These are phyloP conservation scores for Nothocercus nigrocapillus DNA, from an alignment of 2,113 vertebrate genomes.

Conservation along the genomic window DNA sequence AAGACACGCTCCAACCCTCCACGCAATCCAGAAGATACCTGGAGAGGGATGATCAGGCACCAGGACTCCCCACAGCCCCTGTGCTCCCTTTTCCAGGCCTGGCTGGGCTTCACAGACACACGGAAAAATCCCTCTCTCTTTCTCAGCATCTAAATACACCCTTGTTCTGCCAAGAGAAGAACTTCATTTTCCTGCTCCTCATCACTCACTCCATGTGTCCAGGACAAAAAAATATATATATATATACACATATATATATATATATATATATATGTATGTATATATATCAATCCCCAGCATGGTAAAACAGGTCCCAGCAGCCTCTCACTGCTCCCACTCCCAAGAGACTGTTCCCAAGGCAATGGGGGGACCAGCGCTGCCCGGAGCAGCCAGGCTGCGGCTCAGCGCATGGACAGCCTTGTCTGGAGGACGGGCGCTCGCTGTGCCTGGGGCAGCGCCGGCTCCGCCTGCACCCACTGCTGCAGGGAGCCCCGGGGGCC, in stretches of 20 bases:
- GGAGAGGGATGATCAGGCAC: rapidly evolving
- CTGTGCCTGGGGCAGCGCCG: too few relatives aligned
- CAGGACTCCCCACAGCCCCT: not conserved
- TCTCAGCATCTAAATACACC: not conserved
- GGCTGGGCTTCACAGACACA: not conserved
- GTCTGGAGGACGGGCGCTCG: not conserved
- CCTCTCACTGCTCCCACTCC: not conserved
- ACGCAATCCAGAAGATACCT: rapidly evolving
- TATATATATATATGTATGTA: too few relatives aligned
- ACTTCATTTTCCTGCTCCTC: not conserved
- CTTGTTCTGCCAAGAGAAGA: not conserved
- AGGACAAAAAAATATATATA: not conserved
- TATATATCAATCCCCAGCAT: not conserved
- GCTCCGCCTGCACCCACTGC: not conserved
- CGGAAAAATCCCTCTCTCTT: not conserved
- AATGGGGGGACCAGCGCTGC: rapidly evolving
- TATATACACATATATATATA: too few relatives aligned
- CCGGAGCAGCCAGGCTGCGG: not conserved
- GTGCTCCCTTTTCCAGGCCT: not conserved
- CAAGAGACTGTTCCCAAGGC: not conserved
- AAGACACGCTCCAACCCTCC: not conserved
- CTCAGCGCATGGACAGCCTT: not conserved
- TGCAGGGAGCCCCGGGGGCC: rapidly evolving
- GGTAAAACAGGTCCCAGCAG: not conserved
- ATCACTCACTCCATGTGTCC: not conserved